phyloP scores from a whole-genome alignment of 2,888 invertebrate species.

The Carabus problematicus region DNA sequence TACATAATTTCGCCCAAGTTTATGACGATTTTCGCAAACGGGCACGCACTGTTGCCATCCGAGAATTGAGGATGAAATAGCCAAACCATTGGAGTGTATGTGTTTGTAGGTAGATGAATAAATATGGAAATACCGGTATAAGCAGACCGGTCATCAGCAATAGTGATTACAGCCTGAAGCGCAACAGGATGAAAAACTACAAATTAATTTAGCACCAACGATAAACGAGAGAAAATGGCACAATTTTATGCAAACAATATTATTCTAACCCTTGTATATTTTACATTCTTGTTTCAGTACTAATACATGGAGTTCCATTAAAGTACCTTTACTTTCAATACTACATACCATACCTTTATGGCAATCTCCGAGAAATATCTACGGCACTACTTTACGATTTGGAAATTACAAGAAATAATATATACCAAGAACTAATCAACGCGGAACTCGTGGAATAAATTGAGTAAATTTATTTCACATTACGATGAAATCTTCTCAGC shows the following conservation, averaged over 20 bases:
- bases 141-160: too few relatives aligned
- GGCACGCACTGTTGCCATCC: constrained; percentile 12
- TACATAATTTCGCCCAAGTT: constrained; percentile 32
- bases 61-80: constrained; percentile 3
- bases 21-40: constrained; percentile 26
- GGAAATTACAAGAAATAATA: constrained; percentile 3
- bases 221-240: too few relatives aligned
- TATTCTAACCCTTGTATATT: too few relatives aligned
- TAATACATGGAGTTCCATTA: too few relatives aligned
- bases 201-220: too few relatives aligned
- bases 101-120: not conserved
- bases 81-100: not conserved
- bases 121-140: constrained; percentile 6
- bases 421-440: not conserved
- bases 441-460: constrained; percentile 15
- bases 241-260: too few relatives aligned
- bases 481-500: constrained; percentile 27
- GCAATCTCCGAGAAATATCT: too few relatives aligned
- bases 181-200: too few relatives aligned
- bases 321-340: too few relatives aligned
- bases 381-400: not conserved
- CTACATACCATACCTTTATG: too few relatives aligned
- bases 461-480: constrained; percentile 29
- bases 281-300: too few relatives aligned
- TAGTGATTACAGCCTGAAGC: too few relatives aligned